Evolutionary conservation across 2,797 vertebrate genomes (phyloP).

Genomic region (Odontamblyopus rebecca): DNA sequence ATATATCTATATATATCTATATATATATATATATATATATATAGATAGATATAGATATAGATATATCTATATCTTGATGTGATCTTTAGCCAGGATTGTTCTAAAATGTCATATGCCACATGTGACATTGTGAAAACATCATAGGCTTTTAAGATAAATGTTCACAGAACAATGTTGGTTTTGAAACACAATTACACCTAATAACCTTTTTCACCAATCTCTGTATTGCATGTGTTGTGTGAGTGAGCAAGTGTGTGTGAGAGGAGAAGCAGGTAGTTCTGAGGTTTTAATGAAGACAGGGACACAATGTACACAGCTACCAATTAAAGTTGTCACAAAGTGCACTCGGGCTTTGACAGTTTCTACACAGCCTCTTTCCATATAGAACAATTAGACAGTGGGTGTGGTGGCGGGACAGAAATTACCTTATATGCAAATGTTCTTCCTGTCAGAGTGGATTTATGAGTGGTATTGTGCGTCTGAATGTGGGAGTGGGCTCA

Average conservation of each 20-base stretch:
- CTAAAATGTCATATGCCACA: no score
- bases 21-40: no score
- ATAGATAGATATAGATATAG: no score
- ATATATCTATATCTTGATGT: no score
- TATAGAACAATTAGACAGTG: conserved; percentile 65
- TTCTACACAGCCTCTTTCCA: conserved; percentile 51
- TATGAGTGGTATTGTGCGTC: conserved; percentile 40
- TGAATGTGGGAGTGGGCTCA: conserved; percentile 18
- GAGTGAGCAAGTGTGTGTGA: conserved; percentile 29
- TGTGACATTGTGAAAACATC: no score
- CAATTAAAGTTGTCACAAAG: conserved; percentile 76
- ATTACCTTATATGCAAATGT: conserved; percentile 62
- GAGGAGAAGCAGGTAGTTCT: conserved; percentile 56
- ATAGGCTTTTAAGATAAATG: no score
- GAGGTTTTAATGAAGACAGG: conserved; percentile 74
- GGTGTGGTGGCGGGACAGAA: conserved; percentile 56
- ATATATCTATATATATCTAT: no score
- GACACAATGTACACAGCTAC: conserved; percentile 67
- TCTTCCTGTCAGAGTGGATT: conserved; percentile 54
- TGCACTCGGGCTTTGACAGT: conserved; percentile 58
- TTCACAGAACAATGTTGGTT: no score
- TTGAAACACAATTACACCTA: conserved; percentile 42
- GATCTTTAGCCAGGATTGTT: no score
- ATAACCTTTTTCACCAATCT: conserved; percentile 51
- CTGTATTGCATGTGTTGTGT: no score